These are phyloP conservation scores for Bucco capensis DNA, from an alignment of 2,113 vertebrate species.

Conservation along the genomic window DNA sequence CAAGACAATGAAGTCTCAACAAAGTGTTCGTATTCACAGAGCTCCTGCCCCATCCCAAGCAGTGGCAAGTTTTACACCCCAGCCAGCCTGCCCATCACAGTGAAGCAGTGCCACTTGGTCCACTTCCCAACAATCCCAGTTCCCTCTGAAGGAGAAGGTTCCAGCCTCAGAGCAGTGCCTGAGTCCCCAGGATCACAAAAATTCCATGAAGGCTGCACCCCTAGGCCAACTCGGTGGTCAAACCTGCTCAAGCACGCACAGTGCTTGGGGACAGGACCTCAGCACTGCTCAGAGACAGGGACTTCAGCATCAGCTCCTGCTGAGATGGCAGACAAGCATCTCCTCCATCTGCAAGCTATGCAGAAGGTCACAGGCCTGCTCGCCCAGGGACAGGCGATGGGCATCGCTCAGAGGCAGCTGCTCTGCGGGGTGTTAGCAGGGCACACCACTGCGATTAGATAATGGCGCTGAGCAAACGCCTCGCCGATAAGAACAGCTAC, in stretches of 20 bases:
- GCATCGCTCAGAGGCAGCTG: background rate
- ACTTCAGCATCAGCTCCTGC: background rate
- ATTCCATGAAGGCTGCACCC: background rate
- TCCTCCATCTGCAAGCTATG: background rate
- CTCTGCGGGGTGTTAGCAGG: background rate
- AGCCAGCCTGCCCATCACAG: background rate
- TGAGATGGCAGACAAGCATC: background rate
- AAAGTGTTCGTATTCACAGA: background rate
- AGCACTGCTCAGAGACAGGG: background rate
- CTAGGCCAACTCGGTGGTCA: background rate
- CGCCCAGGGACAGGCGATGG: background rate
- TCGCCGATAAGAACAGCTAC: background rate
- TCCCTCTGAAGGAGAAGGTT: background rate
- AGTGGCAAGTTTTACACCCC: background rate
- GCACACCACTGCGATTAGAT: background rate
- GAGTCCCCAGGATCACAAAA: background rate
- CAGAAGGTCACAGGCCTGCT: background rate
- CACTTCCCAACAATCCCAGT: background rate
- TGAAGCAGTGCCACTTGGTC: background rate
- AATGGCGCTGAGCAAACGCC: background rate
- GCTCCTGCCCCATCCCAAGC: background rate
- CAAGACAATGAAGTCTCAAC: background rate
- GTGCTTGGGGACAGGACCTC: background rate
- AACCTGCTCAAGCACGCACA: background rate
- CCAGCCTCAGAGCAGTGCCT: background rate